Evolutionary conservation across 1,140 invertebrate species (phyloP).

Genomic region (Prorops nasuta): DNA sequence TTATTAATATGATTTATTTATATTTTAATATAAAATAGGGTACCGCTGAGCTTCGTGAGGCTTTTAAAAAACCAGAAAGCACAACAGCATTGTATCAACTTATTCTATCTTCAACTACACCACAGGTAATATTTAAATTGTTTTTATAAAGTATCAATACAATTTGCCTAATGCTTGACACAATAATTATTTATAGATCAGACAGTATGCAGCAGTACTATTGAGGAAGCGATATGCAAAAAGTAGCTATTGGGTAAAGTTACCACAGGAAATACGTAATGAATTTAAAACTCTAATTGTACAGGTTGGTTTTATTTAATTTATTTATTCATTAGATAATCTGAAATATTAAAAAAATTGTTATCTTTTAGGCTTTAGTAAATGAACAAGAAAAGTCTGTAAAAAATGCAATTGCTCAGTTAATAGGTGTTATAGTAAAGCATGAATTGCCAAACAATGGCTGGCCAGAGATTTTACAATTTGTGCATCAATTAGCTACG

Average conservation of each 20-base stretch:
- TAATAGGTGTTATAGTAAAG: conserved; percentile 68
- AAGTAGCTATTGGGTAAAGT: conserved; percentile 62
- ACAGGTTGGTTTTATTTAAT: conserved; percentile 31
- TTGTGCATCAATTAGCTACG: conserved; percentile 61
- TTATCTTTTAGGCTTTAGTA: conserved; percentile 57
- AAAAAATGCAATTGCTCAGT: conserved; percentile 64
- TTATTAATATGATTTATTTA: conserved; percentile 15
- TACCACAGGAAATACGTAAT: conserved; percentile 49
- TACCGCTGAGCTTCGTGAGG: conserved; percentile 63
- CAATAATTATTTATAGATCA: conserved; percentile 52
- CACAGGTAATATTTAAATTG: conserved; percentile 54
- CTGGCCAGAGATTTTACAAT: conserved; percentile 72
- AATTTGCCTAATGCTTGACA: neutral
- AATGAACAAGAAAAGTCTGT: conserved; percentile 64
- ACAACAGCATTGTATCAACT: conserved; percentile 61
- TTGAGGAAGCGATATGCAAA: conserved; percentile 63
- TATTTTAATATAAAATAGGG: conserved; percentile 54
- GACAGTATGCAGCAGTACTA: conserved; percentile 68
- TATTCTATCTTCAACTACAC: conserved; percentile 56
- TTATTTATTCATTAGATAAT: conserved; percentile 5
- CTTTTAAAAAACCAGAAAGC: conserved; percentile 64
- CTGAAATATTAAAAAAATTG: conserved; percentile 10
- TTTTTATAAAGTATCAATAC: neutral
- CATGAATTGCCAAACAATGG: conserved; percentile 67
- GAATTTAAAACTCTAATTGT: conserved; percentile 40